phyloP scores from a whole-genome alignment of 2,113 vertebrate species.

The Crotalus viridis region DNA sequence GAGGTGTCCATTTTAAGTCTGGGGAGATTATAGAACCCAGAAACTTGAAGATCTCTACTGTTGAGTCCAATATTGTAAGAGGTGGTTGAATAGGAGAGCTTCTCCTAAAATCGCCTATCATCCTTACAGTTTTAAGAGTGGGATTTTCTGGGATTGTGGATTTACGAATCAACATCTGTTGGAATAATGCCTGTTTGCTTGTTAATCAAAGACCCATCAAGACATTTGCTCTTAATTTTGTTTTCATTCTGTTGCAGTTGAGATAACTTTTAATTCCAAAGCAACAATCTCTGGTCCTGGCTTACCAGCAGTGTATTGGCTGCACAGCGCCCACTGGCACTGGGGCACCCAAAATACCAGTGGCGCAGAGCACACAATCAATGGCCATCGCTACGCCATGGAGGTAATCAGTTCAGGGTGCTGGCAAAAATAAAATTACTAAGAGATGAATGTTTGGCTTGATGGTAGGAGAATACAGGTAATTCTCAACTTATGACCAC shows the following conservation, averaged over 20 bases:
- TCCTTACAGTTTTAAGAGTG: background rate
- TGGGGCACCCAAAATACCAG: constrained; percentile 50
- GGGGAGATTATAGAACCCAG: too few species aligned
- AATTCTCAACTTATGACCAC: background rate
- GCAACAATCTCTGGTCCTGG: constrained; percentile 47
- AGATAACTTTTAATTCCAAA: constrained; percentile 3
- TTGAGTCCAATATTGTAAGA: background rate
- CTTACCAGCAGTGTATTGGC: constrained; percentile 55
- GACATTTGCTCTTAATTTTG: background rate
- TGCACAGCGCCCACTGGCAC: constrained; percentile 69
- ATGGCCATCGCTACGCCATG: constrained; percentile 59
- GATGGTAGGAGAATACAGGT: background rate
- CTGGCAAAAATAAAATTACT: background rate
- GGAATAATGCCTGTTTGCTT: background rate
- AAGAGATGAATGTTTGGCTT: background rate
- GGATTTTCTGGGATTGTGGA: background rate
- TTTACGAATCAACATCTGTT: background rate
- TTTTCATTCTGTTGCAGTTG: constrained; percentile 7
- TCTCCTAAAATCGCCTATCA: background rate
- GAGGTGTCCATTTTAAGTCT: too few species aligned
- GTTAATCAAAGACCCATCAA: background rate
- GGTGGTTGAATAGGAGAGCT: background rate
- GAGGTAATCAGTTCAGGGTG: constrained; percentile 61
- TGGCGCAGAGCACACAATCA: constrained; percentile 70
- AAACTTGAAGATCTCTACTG: too few species aligned